Evolutionary conservation across 2,888 invertebrate species (phyloP), one percentile per base, ranked within the genome.

Genomic region (Seira ritae): DNA sequence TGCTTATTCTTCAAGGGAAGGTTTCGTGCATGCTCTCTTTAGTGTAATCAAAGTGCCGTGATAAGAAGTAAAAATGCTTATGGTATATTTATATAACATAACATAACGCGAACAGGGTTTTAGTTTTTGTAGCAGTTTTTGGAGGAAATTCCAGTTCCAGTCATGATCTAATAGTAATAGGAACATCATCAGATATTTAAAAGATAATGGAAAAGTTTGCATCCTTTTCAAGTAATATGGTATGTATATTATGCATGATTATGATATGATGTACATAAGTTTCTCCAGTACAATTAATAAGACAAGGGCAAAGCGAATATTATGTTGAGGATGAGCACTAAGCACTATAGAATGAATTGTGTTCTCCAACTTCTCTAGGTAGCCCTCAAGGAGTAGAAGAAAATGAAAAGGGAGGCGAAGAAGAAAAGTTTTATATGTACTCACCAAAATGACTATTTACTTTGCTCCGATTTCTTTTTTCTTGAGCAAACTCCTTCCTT

Each of bases 1-100:
- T 50, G 50, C 50, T n/a, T 50, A 3, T 50, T 50, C 50, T 3
- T 50, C 15, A 50, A 3, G 72, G 17, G 74, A 66, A 20, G 22
- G 22, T 66, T 42, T 22, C 17, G 20, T 62, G 73, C 19, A 73
- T 73, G 73, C 73, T 73, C 73, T 73, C 73, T 50, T 73, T 73
- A 24, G 73, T 50, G 46, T 70, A 70, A 70, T 70, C 70, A 70
- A 70, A 70, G 70, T 20, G 70, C 70, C 70, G 70, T 17, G 46
- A 50, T 50, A n/a, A 50, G 17, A 8, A 31, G 31, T 31, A 31
- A 31, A 50, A 15, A 50, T 50, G 50, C 3, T 50, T 3, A 50
- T 50, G 17, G 50, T n/a, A 2, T 50, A 50, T 15, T 50, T n/a
- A n/a, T n/a, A n/a, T n/a, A n/a, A n/a, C 50, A 50, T 50, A n/a